These are phyloP conservation scores for Phoronis australis DNA, from an alignment of 2,888 invertebrate genomes.

Conservation along the genomic window DNA sequence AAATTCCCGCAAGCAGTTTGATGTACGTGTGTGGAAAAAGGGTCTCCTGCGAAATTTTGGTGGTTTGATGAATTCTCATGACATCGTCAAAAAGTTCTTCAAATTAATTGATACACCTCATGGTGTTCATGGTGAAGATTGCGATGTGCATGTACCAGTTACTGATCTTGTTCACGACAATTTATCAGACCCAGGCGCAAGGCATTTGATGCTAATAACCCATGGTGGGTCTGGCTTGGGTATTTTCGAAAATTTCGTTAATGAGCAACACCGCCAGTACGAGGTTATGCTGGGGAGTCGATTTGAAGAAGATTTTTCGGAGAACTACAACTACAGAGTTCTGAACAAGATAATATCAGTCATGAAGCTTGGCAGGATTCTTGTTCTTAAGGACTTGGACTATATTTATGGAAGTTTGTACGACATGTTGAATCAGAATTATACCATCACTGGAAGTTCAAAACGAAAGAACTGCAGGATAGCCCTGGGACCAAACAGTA, in stretches of 20 bases:
- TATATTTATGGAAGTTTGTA: slow-evolving; percentile 27
- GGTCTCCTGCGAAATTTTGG: slow-evolving; percentile 14
- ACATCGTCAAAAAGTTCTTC: not conserved
- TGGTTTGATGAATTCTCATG: slow-evolving; percentile 3
- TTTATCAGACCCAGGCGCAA: slow-evolving; percentile 4
- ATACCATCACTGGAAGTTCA: slow-evolving; percentile 22
- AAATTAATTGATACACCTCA: not conserved
- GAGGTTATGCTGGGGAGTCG: slow-evolving; percentile 10
- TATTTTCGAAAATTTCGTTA: slow-evolving; percentile 3
- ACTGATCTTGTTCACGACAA: slow-evolving; percentile 8
- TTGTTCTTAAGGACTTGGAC: slow-evolving; percentile 14
- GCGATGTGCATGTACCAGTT: not conserved
- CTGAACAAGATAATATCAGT: slow-evolving; percentile 11
- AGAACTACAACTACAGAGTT: slow-evolving; percentile 11
- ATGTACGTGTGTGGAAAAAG: not conserved
- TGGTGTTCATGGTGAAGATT: not conserved
- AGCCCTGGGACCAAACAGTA: slow-evolving; percentile 11
- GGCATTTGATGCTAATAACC: slow-evolving; percentile 10
- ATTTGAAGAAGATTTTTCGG: slow-evolving; percentile 10
- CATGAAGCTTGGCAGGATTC: slow-evolving; percentile 11
- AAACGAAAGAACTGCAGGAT: slow-evolving; percentile 8
- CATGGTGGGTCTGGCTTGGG: slow-evolving; percentile 7
- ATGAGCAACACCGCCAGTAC: not conserved
- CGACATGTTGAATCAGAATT: slow-evolving; percentile 34
- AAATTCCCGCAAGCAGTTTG: not conserved